These are phyloP conservation scores for Drosophila formosana DNA, from an alignment of 2,888 invertebrate species.

Conservation along the genomic window DNA sequence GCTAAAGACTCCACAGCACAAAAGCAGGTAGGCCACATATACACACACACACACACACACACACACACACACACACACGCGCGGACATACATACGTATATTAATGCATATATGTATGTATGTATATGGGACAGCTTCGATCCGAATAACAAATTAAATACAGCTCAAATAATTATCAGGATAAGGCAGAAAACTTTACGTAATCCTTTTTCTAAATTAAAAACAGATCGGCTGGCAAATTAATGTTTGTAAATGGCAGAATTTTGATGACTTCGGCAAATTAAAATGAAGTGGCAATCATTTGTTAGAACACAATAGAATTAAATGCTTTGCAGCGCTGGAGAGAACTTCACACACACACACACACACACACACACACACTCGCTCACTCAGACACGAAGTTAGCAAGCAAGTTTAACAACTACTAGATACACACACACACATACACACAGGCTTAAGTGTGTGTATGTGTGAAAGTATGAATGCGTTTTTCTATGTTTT, in stretches of 20 bases:
- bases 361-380: slow-evolving; percentile 5
- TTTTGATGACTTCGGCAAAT: slow-evolving; percentile 59
- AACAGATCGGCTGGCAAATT: slow-evolving; percentile 2
- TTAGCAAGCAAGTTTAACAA: slow-evolving; percentile 67
- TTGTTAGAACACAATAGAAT: slow-evolving; percentile 60
- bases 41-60: slow-evolving; percentile 7
- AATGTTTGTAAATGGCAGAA: too few relatives aligned
- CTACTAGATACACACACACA: slow-evolving; percentile 35
- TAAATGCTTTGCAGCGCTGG: slow-evolving; percentile 38
- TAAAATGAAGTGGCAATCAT: slow-evolving; percentile 55
- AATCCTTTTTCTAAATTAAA: not conserved
- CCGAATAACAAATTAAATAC: slow-evolving; percentile 10
- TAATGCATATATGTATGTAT: not conserved
- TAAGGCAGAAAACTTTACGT: not conserved
- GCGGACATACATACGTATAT: too few relatives aligned
- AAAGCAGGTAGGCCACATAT: slow-evolving; percentile 50
- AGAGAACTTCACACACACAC: slow-evolving; percentile 34
- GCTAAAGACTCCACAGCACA: slow-evolving; percentile 46
- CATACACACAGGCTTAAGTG: not conserved
- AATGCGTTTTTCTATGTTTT: slow-evolving; percentile 53
- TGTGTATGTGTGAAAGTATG: slow-evolving; percentile 33
- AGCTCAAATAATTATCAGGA: slow-evolving; percentile 8
- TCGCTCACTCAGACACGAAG: slow-evolving; percentile 31
- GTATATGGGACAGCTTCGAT: slow-evolving; percentile 41
- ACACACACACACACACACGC: slow-evolving; percentile 8